Base-by-base conservation (phyloP, 2,797 vertebrate species). In the Hephaestus fuliginosus region DNA sequence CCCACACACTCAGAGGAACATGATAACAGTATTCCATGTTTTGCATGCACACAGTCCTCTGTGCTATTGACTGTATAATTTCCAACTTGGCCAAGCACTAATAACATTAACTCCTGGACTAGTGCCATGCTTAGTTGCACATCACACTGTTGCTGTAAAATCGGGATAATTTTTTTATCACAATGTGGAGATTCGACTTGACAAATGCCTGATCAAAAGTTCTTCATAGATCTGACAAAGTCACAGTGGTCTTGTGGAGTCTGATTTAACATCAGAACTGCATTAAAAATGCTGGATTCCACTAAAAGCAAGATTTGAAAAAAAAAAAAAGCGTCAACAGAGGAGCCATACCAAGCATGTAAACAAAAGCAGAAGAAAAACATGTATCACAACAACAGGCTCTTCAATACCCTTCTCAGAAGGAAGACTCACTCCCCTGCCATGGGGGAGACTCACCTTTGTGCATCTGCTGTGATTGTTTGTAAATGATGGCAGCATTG, bases 401-500 rank as follows among this genome's bases (percentile, higher is more conserved):
- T 77, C 77, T 82, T 79, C 74, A 80, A 70, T 86, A 74, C 78
- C 48, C 53, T 62, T 43, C 80, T 75, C 67, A 39, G 51, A 70
- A 86, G 74, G 74, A 86, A 70, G 30, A 82, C 74, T 70, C 72
- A 22, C 55, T 83, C 72, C 18, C 55, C 77, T 52, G 53, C 67
- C 46, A 41, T 3, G 25, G 25, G 36, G 36, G 74, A 76, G 60
- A 81, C 22, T 81, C 84, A 86, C 85, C 80, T 93, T 83, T 84
- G 71, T 83, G 78, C 48, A 39, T 83, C 81, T 70, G 65, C 62
- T 80, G 74, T 66, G 85, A 84, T 81, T 91, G 86, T 89, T 89
- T 86, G 80, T 77, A 83, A 88, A 90, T 88, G 89, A 91, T 78
- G 85, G 82, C 76, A 55, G 81, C 78, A 90, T 79, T 88, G 88